phyloP scores from a whole-genome alignment of 2,113 vertebrate genomes.

The Lycaon pictus region DNA sequence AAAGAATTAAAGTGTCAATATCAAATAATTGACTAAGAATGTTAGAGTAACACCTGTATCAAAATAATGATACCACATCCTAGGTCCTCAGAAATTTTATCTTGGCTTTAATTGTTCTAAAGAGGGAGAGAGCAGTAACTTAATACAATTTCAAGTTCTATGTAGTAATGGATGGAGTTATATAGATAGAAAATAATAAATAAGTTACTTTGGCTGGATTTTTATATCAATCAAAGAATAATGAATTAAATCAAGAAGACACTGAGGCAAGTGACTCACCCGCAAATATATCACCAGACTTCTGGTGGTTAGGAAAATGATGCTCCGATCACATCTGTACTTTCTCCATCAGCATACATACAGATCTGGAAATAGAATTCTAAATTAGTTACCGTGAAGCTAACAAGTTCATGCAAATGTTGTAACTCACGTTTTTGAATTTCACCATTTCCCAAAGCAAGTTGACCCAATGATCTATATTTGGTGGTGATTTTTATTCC shows the following conservation, averaged over 20 bases:
- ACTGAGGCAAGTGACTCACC: not conserved
- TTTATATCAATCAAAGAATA: slow-evolving; percentile 42
- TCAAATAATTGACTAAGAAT: not conserved
- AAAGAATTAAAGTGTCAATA: not conserved
- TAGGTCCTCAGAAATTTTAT: slow-evolving; percentile 6
- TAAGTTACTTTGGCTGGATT: not conserved
- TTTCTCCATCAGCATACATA: not conserved
- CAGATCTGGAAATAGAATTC: slow-evolving; percentile 55
- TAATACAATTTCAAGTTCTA: not conserved
- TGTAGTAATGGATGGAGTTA: not conserved
- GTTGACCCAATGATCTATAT: slow-evolving; percentile 81
- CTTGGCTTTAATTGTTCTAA: slow-evolving; percentile 28
- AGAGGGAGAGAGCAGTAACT: not conserved
- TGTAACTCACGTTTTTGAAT: slow-evolving; percentile 66
- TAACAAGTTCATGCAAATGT: slow-evolving; percentile 60
- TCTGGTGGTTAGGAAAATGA: slow-evolving; percentile 15
- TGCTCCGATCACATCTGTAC: slow-evolving; percentile 13
- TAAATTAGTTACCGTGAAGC: slow-evolving; percentile 48
- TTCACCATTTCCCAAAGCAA: slow-evolving; percentile 80
- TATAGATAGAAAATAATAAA: not conserved
- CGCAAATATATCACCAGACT: not conserved
- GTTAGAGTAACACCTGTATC: not conserved
- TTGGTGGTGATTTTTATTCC: slow-evolving; percentile 82
- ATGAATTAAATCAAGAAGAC: slow-evolving; percentile 16
- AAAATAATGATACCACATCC: not conserved